A percentile compares a stretch with the other conserved stretches of the same genome.
Evolutionary conservation across 2,113 vertebrate genomes (phyloP).

Genomic region (Probosciger aterrimus): DNA sequence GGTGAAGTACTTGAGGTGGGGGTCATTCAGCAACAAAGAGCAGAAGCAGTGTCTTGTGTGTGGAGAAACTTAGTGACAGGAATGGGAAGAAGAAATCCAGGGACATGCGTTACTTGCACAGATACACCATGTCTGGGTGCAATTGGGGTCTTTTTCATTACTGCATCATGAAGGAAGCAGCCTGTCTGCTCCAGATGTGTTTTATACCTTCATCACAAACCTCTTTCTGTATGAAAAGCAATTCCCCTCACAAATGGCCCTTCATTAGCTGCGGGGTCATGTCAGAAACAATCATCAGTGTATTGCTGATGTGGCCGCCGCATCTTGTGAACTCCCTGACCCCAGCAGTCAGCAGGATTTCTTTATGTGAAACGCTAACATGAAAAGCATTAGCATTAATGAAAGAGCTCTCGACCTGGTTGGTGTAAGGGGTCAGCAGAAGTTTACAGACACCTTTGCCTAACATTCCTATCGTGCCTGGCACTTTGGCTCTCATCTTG

Average conservation of each 20-base stretch:
- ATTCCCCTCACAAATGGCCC: constrained; percentile 12
- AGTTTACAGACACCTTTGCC: constrained; percentile 63
- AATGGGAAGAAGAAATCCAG: neutral
- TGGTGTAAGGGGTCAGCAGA: constrained; percentile 44
- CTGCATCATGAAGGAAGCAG: neutral
- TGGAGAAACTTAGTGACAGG: neutral
- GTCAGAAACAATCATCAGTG: constrained; percentile 33
- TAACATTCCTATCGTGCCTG: constrained; percentile 43
- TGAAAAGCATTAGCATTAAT: constrained; percentile 63
- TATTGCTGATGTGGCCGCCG: neutral
- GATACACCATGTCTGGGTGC: accelerated
- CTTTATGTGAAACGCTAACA: constrained; percentile 46
- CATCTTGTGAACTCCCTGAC: constrained; percentile 38
- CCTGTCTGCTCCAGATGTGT: neutral
- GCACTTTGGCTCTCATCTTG: constrained; percentile 1
- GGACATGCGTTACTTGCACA: neutral
- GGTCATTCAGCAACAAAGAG: neutral
- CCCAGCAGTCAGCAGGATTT: constrained; percentile 46
- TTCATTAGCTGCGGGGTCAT: constrained; percentile 36
- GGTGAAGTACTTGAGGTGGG: neutral
- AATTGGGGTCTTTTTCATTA: neutral
- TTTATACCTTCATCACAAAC: neutral
- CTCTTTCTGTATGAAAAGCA: neutral
- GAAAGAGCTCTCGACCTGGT: constrained; percentile 22
- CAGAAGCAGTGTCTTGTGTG: accelerated